Evolutionary conservation across 1,140 invertebrate genomes (phyloP).

Genomic region (Drosophila tropicalis): DNA sequence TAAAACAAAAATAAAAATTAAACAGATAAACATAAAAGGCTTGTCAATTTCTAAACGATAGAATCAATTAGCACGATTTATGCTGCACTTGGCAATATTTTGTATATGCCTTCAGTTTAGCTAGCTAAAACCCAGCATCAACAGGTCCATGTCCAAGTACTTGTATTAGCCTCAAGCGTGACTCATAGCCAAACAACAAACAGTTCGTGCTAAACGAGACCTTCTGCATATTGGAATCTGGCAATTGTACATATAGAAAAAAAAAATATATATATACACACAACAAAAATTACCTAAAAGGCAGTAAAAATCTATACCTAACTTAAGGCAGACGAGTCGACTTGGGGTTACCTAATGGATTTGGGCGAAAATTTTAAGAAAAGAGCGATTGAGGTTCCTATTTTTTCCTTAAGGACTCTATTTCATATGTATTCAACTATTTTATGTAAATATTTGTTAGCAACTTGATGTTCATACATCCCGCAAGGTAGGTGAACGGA

Average conservation of each 20-base stretch:
- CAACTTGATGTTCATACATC: no score
- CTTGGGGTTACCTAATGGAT: neutral
- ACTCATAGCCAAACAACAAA: constrained; percentile 59
- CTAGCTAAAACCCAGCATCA: neutral
- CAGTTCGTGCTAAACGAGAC: constrained; percentile 78
- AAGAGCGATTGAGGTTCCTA: no score
- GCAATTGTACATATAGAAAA: constrained; percentile 30
- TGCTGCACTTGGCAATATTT: constrained; percentile 66
- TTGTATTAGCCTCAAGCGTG: constrained; percentile 62
- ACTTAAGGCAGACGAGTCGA: neutral
- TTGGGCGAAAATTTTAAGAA: no score
- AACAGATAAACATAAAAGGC: constrained; percentile 46
- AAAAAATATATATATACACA: constrained; percentile 15
- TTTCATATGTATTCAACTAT: no score
- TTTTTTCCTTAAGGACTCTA: no score
- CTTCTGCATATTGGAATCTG: constrained; percentile 68
- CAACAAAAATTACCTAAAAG: constrained; percentile 31
- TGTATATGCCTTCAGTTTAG: constrained; percentile 12
- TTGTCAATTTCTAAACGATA: constrained; percentile 70
- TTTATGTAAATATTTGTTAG: no score
- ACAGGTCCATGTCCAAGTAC: constrained; percentile 60
- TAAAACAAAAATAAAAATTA: constrained; percentile 38
- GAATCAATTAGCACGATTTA: constrained; percentile 80
- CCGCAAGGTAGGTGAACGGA: no score
- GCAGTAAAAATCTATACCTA: constrained; percentile 37